A percentile compares a stretch with the other conserved stretches of the same genome.
phyloP scores from a whole-genome alignment of 2,113 vertebrate genomes.

The Boleophthalmus pectinirostris region DNA sequence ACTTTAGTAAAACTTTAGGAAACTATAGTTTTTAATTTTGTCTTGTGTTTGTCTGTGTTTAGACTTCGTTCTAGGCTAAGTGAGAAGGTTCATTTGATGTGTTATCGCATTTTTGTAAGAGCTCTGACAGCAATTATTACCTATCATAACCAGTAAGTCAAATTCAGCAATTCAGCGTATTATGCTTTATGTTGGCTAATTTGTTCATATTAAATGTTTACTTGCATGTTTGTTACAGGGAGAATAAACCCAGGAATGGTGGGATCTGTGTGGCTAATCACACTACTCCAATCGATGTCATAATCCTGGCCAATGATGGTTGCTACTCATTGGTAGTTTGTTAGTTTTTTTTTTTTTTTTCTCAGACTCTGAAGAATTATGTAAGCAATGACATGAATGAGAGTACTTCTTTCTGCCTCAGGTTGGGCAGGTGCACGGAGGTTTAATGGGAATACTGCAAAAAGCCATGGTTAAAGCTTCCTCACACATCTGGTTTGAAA shows the following conservation, averaged over 20 bases:
- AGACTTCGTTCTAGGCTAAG: slow-evolving; percentile 92
- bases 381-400: slow-evolving; percentile 16
- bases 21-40: not conserved
- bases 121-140: slow-evolving; percentile 96
- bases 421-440: slow-evolving; percentile 90
- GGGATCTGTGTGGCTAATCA: slow-evolving; percentile 98
- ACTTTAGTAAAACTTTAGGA: too few relatives aligned
- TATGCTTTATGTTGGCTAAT: too few relatives aligned
- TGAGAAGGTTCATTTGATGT: slow-evolving; percentile 93
- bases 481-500: slow-evolving; percentile 92
- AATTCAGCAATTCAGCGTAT: too few relatives aligned
- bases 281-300: slow-evolving; percentile 95
- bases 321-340: slow-evolving; percentile 98
- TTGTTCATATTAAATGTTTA: not conserved
- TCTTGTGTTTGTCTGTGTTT: slow-evolving; percentile 25
- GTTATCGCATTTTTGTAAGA: slow-evolving; percentile 93
- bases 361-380: not conserved
- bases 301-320: slow-evolving; percentile 95
- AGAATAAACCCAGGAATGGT: slow-evolving; percentile 93
- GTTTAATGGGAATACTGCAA: slow-evolving; percentile 91
- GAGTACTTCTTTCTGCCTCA: slow-evolving; percentile 43
- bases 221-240: slow-evolving; percentile 70
- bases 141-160: slow-evolving; percentile 88
- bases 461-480: slow-evolving; percentile 91
- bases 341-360: not conserved